A percentile compares a stretch with the other conserved stretches of the same genome.
Conservation (phyloP, 2,113 vertebrate species). For the Sterrhoptilus dennistouni region DNA sequence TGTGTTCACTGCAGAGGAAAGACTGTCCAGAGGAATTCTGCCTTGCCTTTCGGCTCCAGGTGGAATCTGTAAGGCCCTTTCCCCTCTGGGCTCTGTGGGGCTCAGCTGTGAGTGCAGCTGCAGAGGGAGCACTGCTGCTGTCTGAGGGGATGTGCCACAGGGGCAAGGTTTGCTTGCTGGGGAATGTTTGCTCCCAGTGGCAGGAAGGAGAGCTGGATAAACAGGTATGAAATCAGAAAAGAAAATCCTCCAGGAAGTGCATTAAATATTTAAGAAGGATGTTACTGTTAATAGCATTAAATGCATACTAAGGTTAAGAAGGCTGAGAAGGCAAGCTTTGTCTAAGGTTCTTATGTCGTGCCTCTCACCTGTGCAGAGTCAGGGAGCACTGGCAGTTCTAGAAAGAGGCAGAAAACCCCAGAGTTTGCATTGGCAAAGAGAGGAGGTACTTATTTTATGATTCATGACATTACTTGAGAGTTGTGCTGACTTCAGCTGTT, state of each 20-base stretch:
- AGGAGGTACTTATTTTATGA: background rate
- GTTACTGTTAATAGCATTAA: background rate
- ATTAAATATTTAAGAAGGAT: constrained; percentile 28
- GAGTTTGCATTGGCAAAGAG: background rate
- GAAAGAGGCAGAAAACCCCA: background rate
- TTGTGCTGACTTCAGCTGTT: background rate
- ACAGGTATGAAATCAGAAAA: background rate
- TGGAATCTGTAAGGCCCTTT: background rate
- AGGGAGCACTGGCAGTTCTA: background rate
- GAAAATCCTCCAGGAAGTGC: background rate
- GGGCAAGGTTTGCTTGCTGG: background rate
- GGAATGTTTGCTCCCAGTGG: background rate
- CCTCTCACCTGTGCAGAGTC: background rate
- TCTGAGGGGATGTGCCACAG: background rate
- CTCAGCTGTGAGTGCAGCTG: background rate
- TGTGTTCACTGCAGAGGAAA: background rate
- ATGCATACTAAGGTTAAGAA: background rate
- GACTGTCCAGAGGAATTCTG: background rate
- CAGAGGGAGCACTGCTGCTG: background rate
- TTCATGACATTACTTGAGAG: background rate
- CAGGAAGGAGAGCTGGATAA: background rate
- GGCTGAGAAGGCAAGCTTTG: background rate
- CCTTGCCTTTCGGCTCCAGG: background rate
- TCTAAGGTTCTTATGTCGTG: background rate
- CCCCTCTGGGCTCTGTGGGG: background rate